phyloP scores from a whole-genome alignment of 1,140 invertebrate species.

The Magallana gigas region DNA sequence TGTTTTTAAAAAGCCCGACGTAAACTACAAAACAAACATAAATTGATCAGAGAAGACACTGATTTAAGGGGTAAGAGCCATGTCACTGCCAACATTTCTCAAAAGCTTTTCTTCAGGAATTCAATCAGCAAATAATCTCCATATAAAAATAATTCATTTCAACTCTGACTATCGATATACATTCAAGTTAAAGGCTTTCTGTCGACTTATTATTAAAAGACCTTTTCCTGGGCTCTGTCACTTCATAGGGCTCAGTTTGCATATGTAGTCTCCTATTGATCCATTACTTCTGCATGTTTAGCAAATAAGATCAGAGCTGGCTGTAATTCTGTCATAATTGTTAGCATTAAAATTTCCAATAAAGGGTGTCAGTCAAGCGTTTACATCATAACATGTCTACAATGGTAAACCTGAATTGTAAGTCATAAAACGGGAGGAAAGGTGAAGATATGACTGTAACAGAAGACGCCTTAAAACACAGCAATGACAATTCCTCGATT shows the following conservation, averaged over 20 bases:
- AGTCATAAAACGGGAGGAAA: background rate
- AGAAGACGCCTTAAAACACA: slow-evolving; percentile 25
- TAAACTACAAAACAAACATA: no score
- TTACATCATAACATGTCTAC: slow-evolving; percentile 19
- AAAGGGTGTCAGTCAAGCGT: slow-evolving; percentile 3
- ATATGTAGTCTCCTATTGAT: slow-evolving; percentile 14
- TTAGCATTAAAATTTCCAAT: slow-evolving; percentile 4
- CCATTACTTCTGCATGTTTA: slow-evolving; percentile 9
- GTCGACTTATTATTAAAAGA: background rate
- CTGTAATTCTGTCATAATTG: slow-evolving; percentile 28
- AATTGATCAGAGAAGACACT: background rate
- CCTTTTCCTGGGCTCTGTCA: background rate
- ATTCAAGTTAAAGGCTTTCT: background rate
- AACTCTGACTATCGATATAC: background rate
- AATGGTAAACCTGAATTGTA: background rate
- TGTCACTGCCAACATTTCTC: no score
- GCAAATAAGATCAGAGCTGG: slow-evolving; percentile 26
- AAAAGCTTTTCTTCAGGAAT: no score
- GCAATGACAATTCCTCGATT: background rate
- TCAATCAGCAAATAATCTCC: background rate
- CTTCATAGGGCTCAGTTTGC: background rate
- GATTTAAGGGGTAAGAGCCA: background rate
- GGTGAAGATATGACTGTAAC: slow-evolving; percentile 22
- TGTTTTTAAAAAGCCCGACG: no score
- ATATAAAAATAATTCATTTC: background rate